phyloP scores from a whole-genome alignment of 2,113 vertebrate genomes.

The Leptobrachium ailaonicum region DNA sequence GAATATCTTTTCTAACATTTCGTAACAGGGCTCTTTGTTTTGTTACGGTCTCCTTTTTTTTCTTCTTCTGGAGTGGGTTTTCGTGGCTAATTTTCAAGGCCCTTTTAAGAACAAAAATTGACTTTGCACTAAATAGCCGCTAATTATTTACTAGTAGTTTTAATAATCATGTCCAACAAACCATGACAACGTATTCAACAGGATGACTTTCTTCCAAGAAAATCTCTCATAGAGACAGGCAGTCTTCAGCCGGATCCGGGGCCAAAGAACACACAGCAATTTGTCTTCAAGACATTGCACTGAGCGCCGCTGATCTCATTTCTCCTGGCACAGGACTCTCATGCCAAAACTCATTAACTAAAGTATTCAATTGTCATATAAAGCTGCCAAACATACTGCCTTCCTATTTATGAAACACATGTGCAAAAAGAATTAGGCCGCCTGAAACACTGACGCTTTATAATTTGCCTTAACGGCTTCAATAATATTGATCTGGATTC shows the following conservation, averaged over 20 bases:
- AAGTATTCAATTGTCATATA: slow-evolving; percentile 30
- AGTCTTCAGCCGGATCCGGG: slow-evolving; percentile 4
- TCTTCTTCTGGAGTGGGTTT: too few species aligned
- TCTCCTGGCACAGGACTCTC: slow-evolving; percentile 31
- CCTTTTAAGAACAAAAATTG: too few species aligned
- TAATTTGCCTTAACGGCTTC: slow-evolving; percentile 37
- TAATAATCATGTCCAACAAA: slow-evolving; percentile 23
- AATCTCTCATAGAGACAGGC: slow-evolving; percentile 17
- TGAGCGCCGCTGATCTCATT: slow-evolving; percentile 34
- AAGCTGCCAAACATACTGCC: slow-evolving; percentile 28
- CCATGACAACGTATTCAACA: slow-evolving; percentile 4
- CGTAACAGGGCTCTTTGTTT: too few species aligned
- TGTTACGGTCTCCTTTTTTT: too few species aligned
- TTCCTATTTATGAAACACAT: slow-evolving; percentile 36
- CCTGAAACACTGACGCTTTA: slow-evolving; percentile 30
- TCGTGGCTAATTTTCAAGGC: too few species aligned
- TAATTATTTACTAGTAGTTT: background rate
- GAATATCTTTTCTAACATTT: too few species aligned
- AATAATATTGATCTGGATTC: slow-evolving; percentile 44
- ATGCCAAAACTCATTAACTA: slow-evolving; percentile 41
- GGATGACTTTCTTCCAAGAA: slow-evolving; percentile 11
- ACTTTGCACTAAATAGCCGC: too few species aligned
- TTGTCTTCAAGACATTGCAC: slow-evolving; percentile 40
- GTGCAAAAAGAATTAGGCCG: slow-evolving; percentile 29
- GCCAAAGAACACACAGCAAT: slow-evolving; percentile 41